Conservation (phyloP, 1,140 invertebrate species). For the Drosophila nikananu region DNA sequence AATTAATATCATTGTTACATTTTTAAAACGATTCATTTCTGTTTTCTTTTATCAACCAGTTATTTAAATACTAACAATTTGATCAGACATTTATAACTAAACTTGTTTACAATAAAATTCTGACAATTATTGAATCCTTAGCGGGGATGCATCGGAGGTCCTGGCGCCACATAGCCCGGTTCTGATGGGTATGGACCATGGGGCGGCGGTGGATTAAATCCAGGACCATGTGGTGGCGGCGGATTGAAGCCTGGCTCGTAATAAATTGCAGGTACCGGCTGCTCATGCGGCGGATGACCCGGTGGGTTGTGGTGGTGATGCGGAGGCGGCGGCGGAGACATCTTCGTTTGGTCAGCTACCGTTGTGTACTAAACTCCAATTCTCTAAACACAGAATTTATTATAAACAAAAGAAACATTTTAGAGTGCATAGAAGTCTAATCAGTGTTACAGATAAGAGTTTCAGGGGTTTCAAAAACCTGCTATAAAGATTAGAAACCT, state of each 20-base stretch:
- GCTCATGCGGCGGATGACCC: conserved; percentile 14
- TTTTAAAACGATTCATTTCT: too few relatives aligned
- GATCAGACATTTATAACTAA: too few relatives aligned
- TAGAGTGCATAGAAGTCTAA: background rate
- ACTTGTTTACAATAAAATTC: background rate
- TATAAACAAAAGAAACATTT: background rate
- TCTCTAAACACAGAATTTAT: background rate
- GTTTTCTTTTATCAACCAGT: background rate
- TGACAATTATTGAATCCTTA: background rate
- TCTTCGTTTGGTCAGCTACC: conserved; percentile 13
- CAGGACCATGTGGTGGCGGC: conserved; percentile 16
- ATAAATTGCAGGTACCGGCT: conserved; percentile 29
- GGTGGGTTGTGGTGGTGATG: conserved; percentile 18
- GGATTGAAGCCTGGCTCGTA: conserved; percentile 18
- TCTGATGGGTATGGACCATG: conserved; percentile 25
- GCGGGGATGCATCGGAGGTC: conserved; percentile 17
- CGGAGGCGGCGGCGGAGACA: conserved; percentile 31
- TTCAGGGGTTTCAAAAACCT: background rate
- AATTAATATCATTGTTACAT: background rate
- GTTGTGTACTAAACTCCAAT: background rate
- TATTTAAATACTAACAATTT: background rate
- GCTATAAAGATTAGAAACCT: background rate
- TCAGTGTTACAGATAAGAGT: conserved; percentile 4
- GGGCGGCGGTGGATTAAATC: conserved; percentile 17
- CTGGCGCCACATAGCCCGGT: conserved; percentile 15